Evolutionary conservation across 2,888 invertebrate species (phyloP).

Genomic region (Metallyticus violacea): DNA sequence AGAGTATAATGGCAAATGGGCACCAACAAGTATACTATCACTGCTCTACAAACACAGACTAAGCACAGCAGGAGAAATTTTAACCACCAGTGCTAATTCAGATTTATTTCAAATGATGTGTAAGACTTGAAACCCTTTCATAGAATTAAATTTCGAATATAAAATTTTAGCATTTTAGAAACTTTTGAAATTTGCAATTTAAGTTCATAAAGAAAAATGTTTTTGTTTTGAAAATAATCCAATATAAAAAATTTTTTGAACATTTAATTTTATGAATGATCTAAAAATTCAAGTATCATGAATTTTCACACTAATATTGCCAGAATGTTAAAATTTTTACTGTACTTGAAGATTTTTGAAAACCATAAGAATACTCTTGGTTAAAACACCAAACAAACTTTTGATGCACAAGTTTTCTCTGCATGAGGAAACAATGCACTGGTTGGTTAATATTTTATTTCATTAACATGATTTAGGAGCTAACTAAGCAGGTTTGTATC

Average conservation of each 20-base stretch:
- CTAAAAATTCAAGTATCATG: too few relatives aligned
- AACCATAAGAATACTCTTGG: too few relatives aligned
- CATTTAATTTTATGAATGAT: too few relatives aligned
- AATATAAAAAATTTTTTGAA: too few relatives aligned
- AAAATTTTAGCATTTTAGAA: too few relatives aligned
- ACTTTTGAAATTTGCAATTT: neutral
- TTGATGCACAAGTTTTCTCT: neutral
- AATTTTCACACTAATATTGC: too few relatives aligned
- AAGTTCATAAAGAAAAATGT: too few relatives aligned
- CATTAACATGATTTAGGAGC: neutral
- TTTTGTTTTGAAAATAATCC: too few relatives aligned
- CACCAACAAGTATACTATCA: conserved; percentile 13
- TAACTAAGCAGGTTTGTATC: neutral
- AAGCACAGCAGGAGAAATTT: neutral
- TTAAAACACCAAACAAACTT: too few relatives aligned
- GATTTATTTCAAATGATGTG: neutral
- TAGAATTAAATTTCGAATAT: neutral
- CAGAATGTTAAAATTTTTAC: too few relatives aligned
- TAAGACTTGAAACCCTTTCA: neutral
- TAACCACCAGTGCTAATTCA: conserved; percentile 16
- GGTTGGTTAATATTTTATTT: neutral
- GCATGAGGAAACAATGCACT: neutral
- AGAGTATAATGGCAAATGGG: conserved; percentile 12
- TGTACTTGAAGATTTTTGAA: too few relatives aligned
- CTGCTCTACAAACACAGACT: neutral